These are phyloP conservation scores for Bujurquina vittata DNA, from an alignment of 2,113 vertebrate genomes.

Conservation along the genomic window DNA sequence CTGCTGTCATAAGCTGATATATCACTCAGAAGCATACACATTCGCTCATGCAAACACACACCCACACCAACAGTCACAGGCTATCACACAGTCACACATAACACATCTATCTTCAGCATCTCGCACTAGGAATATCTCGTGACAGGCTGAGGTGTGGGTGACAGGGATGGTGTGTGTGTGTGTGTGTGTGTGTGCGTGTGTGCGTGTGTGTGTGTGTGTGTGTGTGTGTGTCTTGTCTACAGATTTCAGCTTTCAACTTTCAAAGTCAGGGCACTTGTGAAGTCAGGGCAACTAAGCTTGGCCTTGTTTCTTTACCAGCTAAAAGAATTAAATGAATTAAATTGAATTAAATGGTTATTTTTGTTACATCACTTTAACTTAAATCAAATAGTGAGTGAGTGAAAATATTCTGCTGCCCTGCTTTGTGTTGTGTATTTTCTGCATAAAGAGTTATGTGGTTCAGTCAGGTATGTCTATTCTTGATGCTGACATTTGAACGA, in stretches of 20 bases:
- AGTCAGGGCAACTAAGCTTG: neutral
- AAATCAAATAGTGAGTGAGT: neutral
- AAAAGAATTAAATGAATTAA: neutral
- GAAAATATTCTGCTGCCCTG: neutral
- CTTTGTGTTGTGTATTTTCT: neutral
- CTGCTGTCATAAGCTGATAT: slow-evolving; percentile 54
- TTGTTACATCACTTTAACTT: neutral
- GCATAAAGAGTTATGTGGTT: neutral
- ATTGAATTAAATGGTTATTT: too few species aligned
- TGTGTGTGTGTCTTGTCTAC: neutral
- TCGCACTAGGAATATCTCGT: slow-evolving; percentile 43
- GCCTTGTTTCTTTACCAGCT: neutral
- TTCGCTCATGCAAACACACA: slow-evolving; percentile 25
- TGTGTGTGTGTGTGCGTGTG: neutral
- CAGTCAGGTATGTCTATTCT: neutral
- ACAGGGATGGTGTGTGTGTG: slow-evolving; percentile 2
- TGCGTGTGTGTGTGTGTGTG: neutral
- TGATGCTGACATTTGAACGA: neutral
- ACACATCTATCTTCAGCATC: slow-evolving; percentile 70
- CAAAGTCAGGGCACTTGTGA: neutral
- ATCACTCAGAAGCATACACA: slow-evolving; percentile 41
- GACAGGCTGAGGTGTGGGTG: slow-evolving; percentile 45
- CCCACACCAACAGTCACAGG: slow-evolving; percentile 18
- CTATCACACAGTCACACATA: slow-evolving; percentile 57
- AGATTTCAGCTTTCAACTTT: slow-evolving; percentile 6